phyloP scores from a whole-genome alignment of 2,888 invertebrate species.

The Parochlus steinenii region DNA sequence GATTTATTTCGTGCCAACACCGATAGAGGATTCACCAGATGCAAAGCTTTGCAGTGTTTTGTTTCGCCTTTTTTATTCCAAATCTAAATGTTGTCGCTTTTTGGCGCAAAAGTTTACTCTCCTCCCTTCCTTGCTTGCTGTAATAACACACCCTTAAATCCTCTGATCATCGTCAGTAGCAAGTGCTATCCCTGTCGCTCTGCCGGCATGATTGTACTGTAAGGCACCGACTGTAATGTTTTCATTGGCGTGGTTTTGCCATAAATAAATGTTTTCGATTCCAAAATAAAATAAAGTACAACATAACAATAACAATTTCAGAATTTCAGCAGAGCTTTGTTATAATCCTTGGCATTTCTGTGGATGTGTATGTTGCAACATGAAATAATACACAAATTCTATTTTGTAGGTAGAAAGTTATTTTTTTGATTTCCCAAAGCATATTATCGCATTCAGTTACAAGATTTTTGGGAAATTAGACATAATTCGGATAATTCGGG shows the following conservation, averaged over 20 bases:
- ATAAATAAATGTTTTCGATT: conserved; percentile 13
- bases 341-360: not conserved
- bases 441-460: conserved; percentile 12
- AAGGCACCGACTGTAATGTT: conserved; percentile 11
- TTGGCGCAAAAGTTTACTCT: conserved; percentile 6
- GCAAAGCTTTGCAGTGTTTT: too few relatives aligned
- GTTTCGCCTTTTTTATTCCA: too few relatives aligned
- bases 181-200: too few relatives aligned
- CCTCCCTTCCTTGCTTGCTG: conserved; percentile 1
- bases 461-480: conserved; percentile 13
- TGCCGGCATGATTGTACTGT: not conserved
- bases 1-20: too few relatives aligned
- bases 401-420: too few relatives aligned
- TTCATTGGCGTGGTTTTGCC: conserved; percentile 13
- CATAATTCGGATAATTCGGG: too few relatives aligned
- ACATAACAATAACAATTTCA: conserved; percentile 11
- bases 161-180: conserved; percentile 9
- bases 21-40: too few relatives aligned
- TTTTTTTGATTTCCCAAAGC: too few relatives aligned
- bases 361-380: conserved; percentile 9
- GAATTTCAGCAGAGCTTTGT: too few relatives aligned
- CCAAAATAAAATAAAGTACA: conserved; percentile 12
- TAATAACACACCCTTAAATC: not conserved
- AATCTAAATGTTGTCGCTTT: too few relatives aligned
- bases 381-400: too few relatives aligned